Percentiles rank a stretch among this genome's conserved stretches.
Conservation (phyloP, 2,888 invertebrate species). For the Eilema depressum region DNA sequence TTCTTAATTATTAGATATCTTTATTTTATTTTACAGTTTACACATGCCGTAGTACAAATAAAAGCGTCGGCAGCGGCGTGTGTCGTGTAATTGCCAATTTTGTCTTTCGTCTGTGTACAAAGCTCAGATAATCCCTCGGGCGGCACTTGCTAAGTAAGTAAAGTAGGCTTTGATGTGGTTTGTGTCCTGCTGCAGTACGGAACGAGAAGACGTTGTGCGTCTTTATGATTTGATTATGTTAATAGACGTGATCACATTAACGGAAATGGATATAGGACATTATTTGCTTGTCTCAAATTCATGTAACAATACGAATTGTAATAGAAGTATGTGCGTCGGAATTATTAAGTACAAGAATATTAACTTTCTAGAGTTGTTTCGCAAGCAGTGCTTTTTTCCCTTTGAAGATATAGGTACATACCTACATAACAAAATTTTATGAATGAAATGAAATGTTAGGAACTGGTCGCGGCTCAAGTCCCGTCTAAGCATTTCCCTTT, state of each 20-base stretch:
- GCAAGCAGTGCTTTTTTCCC: no score
- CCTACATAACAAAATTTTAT: no score
- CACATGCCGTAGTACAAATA: neutral
- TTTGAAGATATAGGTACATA: no score
- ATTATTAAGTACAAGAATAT: no score
- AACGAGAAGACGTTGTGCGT: neutral
- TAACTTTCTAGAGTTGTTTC: no score
- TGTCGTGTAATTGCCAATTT: constrained; percentile 2
- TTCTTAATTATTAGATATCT: neutral
- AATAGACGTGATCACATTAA: constrained; percentile 1
- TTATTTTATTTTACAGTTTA: no score
- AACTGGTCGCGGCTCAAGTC: no score
- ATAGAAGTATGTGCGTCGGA: no score
- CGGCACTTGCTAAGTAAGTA: neutral
- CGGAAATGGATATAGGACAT: neutral
- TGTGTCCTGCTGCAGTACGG: neutral
- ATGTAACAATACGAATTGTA: no score
- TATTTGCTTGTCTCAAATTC: neutral
- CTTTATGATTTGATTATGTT: neutral
- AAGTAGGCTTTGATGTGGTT: neutral
- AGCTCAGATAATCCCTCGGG: constrained; percentile 1
- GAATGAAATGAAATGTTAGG: no score
- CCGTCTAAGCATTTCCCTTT: no score
- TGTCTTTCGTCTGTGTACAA: neutral
- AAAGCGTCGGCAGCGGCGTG: neutral